Percentiles rank a stretch among this genome's conserved stretches.
Conservation (phyloP, 2,888 invertebrate species). For the Epinotia brunnichana region DNA sequence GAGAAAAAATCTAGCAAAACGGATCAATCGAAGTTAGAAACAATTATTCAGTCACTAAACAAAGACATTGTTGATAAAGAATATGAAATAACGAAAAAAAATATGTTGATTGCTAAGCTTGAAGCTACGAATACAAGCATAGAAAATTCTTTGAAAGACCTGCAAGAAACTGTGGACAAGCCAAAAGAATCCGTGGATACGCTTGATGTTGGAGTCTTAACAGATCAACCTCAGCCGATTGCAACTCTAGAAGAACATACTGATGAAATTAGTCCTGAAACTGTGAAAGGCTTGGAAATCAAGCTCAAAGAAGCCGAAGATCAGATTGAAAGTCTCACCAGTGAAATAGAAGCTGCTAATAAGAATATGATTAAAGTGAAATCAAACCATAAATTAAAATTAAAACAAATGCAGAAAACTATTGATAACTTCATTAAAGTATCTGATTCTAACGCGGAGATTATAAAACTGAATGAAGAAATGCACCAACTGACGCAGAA, state of each 20-base stretch:
- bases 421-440: slow-evolving; percentile 86
- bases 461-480: slow-evolving; percentile 85
- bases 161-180: slow-evolving; percentile 49
- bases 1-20: slow-evolving; percentile 70
- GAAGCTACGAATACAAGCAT: slow-evolving; percentile 53
- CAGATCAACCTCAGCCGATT: slow-evolving; percentile 52
- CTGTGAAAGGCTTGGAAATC: slow-evolving; percentile 67
- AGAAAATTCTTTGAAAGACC: slow-evolving; percentile 52
- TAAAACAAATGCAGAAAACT: slow-evolving; percentile 90
- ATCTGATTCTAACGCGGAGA: slow-evolving; percentile 87
- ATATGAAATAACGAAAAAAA: slow-evolving; percentile 73
- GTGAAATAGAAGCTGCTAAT: slow-evolving; percentile 89
- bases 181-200: slow-evolving; percentile 49
- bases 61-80: slow-evolving; percentile 80
- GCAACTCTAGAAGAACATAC: slow-evolving; percentile 46
- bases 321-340: slow-evolving; percentile 83
- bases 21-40: slow-evolving; percentile 70
- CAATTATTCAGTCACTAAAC: slow-evolving; percentile 74
- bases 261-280: slow-evolving; percentile 46
- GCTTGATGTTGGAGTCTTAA: slow-evolving; percentile 61
- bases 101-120: slow-evolving; percentile 71
- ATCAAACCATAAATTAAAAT: slow-evolving; percentile 87
- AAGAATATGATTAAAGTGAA: slow-evolving; percentile 90
- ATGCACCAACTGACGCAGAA: slow-evolving; percentile 87
- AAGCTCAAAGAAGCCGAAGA: slow-evolving; percentile 74